Evolutionary conservation across 1,140 invertebrate genomes (phyloP), one percentile per base, ranked within the genome.

Genomic region (Eubasilissa regina): DNA sequence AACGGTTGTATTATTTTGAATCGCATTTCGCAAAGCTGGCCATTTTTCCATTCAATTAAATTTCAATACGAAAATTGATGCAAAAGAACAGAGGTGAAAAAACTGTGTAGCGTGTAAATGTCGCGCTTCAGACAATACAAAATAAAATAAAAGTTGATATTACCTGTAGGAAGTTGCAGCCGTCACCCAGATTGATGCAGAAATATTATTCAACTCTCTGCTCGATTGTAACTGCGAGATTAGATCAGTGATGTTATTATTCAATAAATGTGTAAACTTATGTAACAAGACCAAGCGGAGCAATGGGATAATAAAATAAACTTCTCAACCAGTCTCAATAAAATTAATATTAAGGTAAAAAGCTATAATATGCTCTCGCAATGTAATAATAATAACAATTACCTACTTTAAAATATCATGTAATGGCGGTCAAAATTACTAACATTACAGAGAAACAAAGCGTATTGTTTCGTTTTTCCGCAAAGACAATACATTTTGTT

Each of bases 101-200:
- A 70, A 70, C n/a, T 70, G 21, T 51, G 15, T 70, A 19, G 66
- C 51, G 66, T 70, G 66, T 48, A 70, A 70, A 70, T 51, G 51
- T 70, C 45, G 7, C 58, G 25, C 47, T 47, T 4, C 44, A n/a
- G 47, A 17, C 48, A 62, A 62, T 62, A 25, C 19, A 62, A 25
- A 62, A 62, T 47, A 19, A 21, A 51, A 70, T 48, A 51, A 70
- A 66, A 66, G n/a, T n/a, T 10, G 15, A 66, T 43, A 6, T 35
- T 35, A 35, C 25, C 25, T 70, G n/a, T 51, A 51, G 13, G 66
- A 70, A 70, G 48, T 70, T 21, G 44, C 47, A 70, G 6, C 45
- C 45, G 47, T 11, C 66, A 70, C 45, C 15, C 66, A 25, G 66
- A 70, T 70, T 70, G 66, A 25, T 70, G 47, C 66, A 70, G 21